These are phyloP conservation scores for Nomada ferruginata DNA, from an alignment of 2,888 invertebrate species.

Conservation along the genomic window DNA sequence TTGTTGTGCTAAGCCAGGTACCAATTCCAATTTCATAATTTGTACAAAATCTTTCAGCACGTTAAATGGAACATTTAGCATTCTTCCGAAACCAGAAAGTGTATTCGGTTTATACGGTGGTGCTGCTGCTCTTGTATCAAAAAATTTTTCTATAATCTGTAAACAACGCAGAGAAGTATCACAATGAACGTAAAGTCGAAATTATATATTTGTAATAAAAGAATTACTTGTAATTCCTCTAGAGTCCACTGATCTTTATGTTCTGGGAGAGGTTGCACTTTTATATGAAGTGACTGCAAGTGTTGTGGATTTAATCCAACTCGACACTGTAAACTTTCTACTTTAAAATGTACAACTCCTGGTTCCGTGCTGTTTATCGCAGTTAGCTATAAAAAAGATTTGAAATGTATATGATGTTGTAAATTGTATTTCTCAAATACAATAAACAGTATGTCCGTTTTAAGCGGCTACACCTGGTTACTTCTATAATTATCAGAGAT, in stretches of 20 bases:
- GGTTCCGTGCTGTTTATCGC: conserved; percentile 91
- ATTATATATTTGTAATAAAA: conserved; percentile 85
- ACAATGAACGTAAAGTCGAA: conserved; percentile 15
- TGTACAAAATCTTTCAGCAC: conserved; percentile 97
- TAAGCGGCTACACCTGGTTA: too few species aligned
- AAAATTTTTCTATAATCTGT: conserved; percentile 95
- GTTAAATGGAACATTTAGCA: conserved; percentile 93
- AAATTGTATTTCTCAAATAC: neutral
- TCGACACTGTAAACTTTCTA: conserved; percentile 94
- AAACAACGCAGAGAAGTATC: conserved; percentile 58
- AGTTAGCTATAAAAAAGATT: conserved; percentile 86
- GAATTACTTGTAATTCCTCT: conserved; percentile 92
- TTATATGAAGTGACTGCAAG: conserved; percentile 95
- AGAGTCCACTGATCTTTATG: conserved; percentile 94
- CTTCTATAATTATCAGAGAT: too few species aligned
- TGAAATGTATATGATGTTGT: neutral
- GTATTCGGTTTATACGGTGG: conserved; percentile 96
- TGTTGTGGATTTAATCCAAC: conserved; percentile 94
- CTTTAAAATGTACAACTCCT: conserved; percentile 95
- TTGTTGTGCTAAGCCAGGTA: conserved; percentile 86
- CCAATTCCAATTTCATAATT: conserved; percentile 90
- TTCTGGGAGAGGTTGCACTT: conserved; percentile 91
- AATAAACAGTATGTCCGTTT: neutral
- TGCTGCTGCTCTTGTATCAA: conserved; percentile 94
- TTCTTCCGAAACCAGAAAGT: conserved; percentile 93